Conservation (phyloP, 2,888 invertebrate species). For the Oegoconia quadripuncta region DNA sequence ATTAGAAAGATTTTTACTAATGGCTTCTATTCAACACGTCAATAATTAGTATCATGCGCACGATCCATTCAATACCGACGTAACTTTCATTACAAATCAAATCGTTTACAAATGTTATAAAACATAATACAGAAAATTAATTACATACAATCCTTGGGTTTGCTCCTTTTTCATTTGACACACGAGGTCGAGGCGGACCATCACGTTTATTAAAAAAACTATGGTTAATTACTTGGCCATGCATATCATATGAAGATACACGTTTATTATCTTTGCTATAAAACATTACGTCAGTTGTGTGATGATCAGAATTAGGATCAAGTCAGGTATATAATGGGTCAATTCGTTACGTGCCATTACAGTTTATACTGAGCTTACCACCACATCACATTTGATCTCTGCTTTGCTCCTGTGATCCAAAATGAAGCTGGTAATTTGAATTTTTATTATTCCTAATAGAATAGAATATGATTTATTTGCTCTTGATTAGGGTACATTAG, state of each 20-base stretch:
- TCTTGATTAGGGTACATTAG: no score
- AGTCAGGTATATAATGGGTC: slow-evolving; percentile 65
- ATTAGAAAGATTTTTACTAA: slow-evolving; percentile 15
- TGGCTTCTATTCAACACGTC: slow-evolving; percentile 22
- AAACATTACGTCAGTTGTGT: slow-evolving; percentile 57
- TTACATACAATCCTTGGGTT: slow-evolving; percentile 51
- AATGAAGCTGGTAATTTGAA: slow-evolving; percentile 68
- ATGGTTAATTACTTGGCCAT: slow-evolving; percentile 54
- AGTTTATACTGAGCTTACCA: slow-evolving; percentile 42
- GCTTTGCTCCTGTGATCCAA: slow-evolving; percentile 29
- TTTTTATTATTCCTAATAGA: neutral
- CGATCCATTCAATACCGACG: slow-evolving; percentile 24
- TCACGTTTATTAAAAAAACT: slow-evolving; percentile 47
- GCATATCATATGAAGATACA: slow-evolving; percentile 44
- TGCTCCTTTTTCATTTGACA: slow-evolving; percentile 41
- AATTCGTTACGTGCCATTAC: slow-evolving; percentile 33
- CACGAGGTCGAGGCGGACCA: slow-evolving; percentile 43
- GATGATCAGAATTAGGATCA: slow-evolving; percentile 53
- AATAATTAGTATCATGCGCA: slow-evolving; percentile 28
- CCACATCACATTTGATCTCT: slow-evolving; percentile 38
- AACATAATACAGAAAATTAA: slow-evolving; percentile 30
- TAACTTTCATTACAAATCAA: slow-evolving; percentile 23
- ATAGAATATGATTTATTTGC: no score
- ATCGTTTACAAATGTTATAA: slow-evolving; percentile 20
- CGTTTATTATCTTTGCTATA: slow-evolving; percentile 39